Percentiles rank a stretch among this genome's conserved stretches.
These are phyloP conservation scores for Andrena praecox DNA, from an alignment of 2,888 invertebrate species.

Conservation along the genomic window DNA sequence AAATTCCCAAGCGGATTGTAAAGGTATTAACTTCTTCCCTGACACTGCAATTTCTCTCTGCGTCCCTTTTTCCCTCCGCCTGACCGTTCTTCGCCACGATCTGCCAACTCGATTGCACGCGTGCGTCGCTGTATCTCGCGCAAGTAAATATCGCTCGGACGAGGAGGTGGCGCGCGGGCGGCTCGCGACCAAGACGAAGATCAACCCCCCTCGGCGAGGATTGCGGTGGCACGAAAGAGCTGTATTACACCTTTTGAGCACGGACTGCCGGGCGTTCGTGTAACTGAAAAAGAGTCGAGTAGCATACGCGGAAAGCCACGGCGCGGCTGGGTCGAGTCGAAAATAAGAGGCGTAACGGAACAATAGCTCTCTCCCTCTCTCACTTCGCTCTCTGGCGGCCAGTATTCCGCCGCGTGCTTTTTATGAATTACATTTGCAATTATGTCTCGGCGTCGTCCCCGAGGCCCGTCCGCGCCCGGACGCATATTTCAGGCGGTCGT, in stretches of 20 bases:
- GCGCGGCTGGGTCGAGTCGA: conserved; percentile 36
- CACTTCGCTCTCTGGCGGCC: not conserved
- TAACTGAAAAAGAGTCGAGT: conserved; percentile 32
- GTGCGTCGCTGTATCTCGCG: conserved; percentile 44
- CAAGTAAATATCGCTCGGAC: not conserved
- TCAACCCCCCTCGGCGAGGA: conserved; percentile 14
- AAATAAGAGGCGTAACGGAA: conserved; percentile 61
- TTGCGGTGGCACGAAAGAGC: conserved; percentile 36
- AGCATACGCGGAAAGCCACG: conserved; percentile 34
- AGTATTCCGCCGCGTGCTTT: conserved; percentile 53
- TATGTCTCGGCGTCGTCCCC: conserved; percentile 65
- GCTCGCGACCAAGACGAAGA: conserved; percentile 12
- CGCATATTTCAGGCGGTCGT: conserved; percentile 70
- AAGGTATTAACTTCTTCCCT: conserved; percentile 79
- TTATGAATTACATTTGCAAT: conserved; percentile 79
- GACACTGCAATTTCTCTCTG: conserved; percentile 61
- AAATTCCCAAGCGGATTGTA: conserved; percentile 79
- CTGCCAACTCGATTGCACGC: not conserved
- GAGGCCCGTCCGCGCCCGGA: conserved; percentile 47
- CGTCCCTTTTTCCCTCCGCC: conserved; percentile 5
- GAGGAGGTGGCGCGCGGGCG: not conserved
- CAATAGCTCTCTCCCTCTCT: conserved; percentile 46
- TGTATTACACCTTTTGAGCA: conserved; percentile 44
- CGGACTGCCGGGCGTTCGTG: conserved; percentile 7
- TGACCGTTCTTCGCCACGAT: not conserved